Evolutionary conservation across 2,113 vertebrate genomes (phyloP).

Genomic region (human (Homo sapiens)): GRCh38 chr20:15338501-15339000

Average conservation of each 20-base stretch:
- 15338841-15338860: background rate
- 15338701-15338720: background rate
- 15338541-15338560: background rate
- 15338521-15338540: background rate
- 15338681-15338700: background rate
- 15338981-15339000: constrained; percentile 63
- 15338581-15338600: background rate
- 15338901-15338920: constrained; percentile 47
- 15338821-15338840: background rate
- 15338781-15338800: background rate
- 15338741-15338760: background rate
- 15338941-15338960: constrained; percentile 53
- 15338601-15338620: background rate
- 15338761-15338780: constrained; percentile 3
- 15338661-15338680: background rate
- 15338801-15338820: background rate
- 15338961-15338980: constrained; percentile 13
- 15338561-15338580: background rate
- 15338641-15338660: background rate
- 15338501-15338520: background rate
- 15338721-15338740: background rate
- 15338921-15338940: constrained; percentile 28
- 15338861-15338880: constrained; percentile 48
- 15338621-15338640: background rate
- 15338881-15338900: constrained; percentile 58